Percentiles rank a stretch among this genome's conserved stretches.
phyloP scores from a whole-genome alignment of 1,140 invertebrate species.

The Drosophila watanabei region DNA sequence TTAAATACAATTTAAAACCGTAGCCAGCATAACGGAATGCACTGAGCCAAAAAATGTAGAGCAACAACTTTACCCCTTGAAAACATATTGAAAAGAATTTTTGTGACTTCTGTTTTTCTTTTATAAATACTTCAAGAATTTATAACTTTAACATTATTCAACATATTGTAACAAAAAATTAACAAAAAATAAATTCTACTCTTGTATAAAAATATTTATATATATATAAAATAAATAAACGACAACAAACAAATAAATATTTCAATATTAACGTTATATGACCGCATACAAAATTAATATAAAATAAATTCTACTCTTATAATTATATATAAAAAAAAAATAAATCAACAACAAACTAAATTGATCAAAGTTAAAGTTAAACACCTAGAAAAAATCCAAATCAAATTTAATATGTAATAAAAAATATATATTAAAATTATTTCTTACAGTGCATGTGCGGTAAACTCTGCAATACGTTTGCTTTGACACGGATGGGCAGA shows the following conservation, averaged over 20 bases:
- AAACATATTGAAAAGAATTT: too few species aligned
- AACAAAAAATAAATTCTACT: background rate
- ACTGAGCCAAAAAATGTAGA: conserved; percentile 2
- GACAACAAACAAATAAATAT: too few species aligned
- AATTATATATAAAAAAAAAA: background rate
- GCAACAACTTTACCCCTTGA: too few species aligned
- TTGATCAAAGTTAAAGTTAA: background rate
- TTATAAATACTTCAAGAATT: background rate
- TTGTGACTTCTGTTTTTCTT: too few species aligned
- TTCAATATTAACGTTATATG: background rate
- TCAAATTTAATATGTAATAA: background rate
- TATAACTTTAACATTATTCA: background rate
- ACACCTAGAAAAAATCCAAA: background rate
- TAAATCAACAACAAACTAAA: background rate
- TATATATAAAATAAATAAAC: too few species aligned
- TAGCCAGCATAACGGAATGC: background rate
- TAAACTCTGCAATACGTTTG: conserved; percentile 11
- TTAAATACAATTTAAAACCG: conserved; percentile 61
- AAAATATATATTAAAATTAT: background rate
- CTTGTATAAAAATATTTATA: background rate
- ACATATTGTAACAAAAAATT: background rate
- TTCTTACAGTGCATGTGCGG: background rate
- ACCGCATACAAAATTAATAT: background rate
- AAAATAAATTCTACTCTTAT: background rate
- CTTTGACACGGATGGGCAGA: conserved; percentile 1